Percentiles rank a stretch among this genome's conserved stretches.
Conservation (phyloP, 2,113 vertebrate genomes). For the Sus scrofa region DNA sequence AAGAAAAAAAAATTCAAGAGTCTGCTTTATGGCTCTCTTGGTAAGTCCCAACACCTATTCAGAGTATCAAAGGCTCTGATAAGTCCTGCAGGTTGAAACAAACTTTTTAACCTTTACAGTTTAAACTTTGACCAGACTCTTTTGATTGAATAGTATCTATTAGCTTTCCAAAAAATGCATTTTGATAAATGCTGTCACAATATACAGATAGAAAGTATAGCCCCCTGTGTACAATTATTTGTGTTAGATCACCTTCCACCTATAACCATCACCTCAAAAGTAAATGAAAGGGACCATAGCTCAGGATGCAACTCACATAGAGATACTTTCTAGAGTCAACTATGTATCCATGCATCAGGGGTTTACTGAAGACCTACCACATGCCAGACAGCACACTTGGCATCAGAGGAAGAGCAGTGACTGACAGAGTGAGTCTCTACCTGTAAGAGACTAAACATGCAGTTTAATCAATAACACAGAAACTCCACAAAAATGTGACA, state of each 20-base stretch:
- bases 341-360: neutral
- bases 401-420: neutral
- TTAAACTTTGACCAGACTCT: neutral
- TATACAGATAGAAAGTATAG: neutral
- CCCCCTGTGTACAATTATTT: neutral
- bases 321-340: neutral
- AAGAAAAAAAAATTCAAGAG: neutral
- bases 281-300: neutral
- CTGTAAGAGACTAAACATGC: neutral
- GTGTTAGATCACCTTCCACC: neutral
- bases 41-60: neutral
- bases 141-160: neutral
- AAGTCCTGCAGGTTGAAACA: neutral
- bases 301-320: neutral
- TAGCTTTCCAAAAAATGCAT: neutral
- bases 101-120: neutral
- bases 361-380: neutral
- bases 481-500: neutral
- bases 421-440: neutral
- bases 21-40: neutral
- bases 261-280: neutral
- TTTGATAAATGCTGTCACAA: constrained; percentile 37
- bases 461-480: neutral
- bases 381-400: neutral
- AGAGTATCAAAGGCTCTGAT: constrained; percentile 27